Conservation (phyloP, 2,113 vertebrate species). For the Lates calcarifer region DNA sequence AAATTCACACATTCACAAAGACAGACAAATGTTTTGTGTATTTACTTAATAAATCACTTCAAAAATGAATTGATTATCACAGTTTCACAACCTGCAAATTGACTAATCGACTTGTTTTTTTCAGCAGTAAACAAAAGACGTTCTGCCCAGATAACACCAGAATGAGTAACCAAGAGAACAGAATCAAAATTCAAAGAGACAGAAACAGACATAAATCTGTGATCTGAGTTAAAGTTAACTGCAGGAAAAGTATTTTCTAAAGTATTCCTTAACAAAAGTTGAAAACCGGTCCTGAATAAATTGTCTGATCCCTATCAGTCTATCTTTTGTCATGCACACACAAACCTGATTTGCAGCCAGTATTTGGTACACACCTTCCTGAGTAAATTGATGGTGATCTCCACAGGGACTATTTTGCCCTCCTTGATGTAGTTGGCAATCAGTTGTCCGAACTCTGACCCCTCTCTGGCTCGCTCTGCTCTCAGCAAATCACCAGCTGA, state of each 20-base stretch:
- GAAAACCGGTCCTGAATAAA: neutral
- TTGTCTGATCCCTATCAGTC: neutral
- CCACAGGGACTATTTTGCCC: slow-evolving; percentile 95
- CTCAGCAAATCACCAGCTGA: slow-evolving; percentile 97
- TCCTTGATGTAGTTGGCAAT: slow-evolving; percentile 95
- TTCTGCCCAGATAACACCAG: neutral
- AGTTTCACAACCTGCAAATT: too few species aligned
- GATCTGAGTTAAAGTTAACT: too few species aligned
- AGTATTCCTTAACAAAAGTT: neutral
- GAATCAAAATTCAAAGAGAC: neutral
- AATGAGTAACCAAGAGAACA: too few species aligned
- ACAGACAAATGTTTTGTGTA: neutral
- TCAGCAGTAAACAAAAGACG: neutral
- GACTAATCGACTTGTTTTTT: neutral
- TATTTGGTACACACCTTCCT: slow-evolving; percentile 87
- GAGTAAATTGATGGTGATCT: slow-evolving; percentile 96
- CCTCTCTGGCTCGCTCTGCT: slow-evolving; percentile 90
- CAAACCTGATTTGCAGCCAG: slow-evolving; percentile 1
- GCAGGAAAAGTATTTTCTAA: too few species aligned
- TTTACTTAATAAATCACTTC: too few species aligned
- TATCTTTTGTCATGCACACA: neutral
- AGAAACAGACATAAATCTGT: too few species aligned
- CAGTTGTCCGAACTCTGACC: slow-evolving; percentile 92
- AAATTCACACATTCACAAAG: neutral
- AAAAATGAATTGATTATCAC: too few species aligned